A percentile compares a stretch with the other conserved stretches of the same genome.
These are phyloP conservation scores for Hippolais icterina DNA, from an alignment of 2,113 vertebrate genomes.

Conservation along the genomic window DNA sequence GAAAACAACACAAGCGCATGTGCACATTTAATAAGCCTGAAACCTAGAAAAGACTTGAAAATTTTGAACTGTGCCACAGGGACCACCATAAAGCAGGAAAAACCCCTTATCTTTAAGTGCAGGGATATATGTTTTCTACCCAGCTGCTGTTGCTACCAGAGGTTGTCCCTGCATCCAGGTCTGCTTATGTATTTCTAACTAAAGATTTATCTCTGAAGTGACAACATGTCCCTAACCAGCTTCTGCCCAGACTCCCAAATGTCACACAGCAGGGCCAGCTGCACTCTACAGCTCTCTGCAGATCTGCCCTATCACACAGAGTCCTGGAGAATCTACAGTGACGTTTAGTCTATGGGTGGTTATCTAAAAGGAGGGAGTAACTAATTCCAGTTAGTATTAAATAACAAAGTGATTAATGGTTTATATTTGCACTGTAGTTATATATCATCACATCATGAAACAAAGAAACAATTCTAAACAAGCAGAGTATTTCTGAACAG, in stretches of 20 bases:
- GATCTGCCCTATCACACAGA: not conserved
- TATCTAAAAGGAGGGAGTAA: not conserved
- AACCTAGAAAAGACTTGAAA: not conserved
- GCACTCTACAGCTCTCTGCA: not conserved
- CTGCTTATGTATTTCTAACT: not conserved
- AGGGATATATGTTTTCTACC: not conserved
- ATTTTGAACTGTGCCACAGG: not conserved
- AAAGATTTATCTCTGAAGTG: not conserved
- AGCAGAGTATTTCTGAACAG: not conserved
- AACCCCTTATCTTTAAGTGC: rapidly evolving
- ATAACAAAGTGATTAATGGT: not conserved
- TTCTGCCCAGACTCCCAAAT: not conserved
- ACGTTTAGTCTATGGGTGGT: not conserved
- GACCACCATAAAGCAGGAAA: not conserved
- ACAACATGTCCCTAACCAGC: not conserved
- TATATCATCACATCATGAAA: not conserved
- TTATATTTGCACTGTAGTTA: not conserved
- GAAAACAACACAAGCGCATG: not conserved
- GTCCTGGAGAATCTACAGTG: not conserved
- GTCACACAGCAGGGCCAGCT: not conserved
- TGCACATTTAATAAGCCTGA: not conserved
- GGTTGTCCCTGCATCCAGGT: not conserved
- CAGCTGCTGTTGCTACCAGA: not conserved
- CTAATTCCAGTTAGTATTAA: not conserved
- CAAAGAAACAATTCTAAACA: not conserved